A percentile compares a stretch with the other conserved stretches of the same genome.
phyloP scores from a whole-genome alignment of 2,797 vertebrate species.

The Hirundo rustica region DNA sequence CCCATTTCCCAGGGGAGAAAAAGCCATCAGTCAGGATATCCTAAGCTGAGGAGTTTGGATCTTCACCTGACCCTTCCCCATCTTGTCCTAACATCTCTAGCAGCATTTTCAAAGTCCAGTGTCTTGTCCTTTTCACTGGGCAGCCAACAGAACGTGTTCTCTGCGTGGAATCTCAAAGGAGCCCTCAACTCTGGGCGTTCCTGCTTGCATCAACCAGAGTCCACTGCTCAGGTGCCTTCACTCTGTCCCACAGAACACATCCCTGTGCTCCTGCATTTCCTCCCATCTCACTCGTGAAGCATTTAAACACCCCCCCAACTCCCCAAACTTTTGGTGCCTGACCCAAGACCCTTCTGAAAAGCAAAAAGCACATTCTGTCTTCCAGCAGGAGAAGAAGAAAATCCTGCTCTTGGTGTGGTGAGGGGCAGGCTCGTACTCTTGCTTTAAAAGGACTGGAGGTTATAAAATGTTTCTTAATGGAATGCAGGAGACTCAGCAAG shows the following conservation, averaged over 20 bases:
- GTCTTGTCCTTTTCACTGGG: background rate
- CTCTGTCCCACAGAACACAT: background rate
- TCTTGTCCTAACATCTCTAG: background rate
- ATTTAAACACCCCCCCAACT: background rate
- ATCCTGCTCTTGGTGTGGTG: background rate
- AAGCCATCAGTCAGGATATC: background rate
- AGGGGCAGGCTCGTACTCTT: background rate
- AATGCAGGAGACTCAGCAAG: background rate
- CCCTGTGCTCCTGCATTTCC: background rate
- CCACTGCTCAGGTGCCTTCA: background rate
- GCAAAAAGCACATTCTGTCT: accelerated
- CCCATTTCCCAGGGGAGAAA: background rate
- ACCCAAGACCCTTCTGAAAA: background rate
- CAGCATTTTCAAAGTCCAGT: background rate
- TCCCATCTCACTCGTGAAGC: background rate
- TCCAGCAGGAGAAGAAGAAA: background rate
- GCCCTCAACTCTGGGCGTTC: background rate
- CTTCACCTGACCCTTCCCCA: background rate
- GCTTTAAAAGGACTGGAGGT: constrained; percentile 10
- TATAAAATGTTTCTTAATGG: background rate
- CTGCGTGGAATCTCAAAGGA: background rate
- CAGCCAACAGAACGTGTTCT: background rate
- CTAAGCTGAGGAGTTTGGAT: background rate
- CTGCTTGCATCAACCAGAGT: background rate
- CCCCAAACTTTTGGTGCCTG: background rate